These are phyloP conservation scores for Dolichopus griseipennis DNA, from an alignment of 2,888 invertebrate genomes.

Conservation along the genomic window DNA sequence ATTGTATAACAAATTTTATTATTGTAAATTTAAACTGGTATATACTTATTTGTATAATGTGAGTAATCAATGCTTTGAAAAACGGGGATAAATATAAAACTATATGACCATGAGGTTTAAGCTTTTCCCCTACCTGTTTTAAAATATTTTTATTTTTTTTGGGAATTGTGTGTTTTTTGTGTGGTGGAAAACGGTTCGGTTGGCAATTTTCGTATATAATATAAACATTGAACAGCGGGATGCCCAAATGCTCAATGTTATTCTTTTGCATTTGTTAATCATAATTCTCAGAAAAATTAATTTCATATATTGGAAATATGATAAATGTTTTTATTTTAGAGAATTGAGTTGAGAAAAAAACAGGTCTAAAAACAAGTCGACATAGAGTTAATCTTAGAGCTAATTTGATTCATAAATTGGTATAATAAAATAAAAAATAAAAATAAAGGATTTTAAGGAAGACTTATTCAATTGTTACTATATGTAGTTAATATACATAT, in stretches of 20 bases:
- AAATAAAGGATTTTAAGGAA: not conserved
- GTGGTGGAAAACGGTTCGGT: not conserved
- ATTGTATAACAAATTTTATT: too few relatives aligned
- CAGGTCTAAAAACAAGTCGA: too few relatives aligned
- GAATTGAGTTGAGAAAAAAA: too few relatives aligned
- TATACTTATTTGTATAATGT: too few relatives aligned
- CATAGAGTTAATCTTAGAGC: not conserved
- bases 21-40: too few relatives aligned
- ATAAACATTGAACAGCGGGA: constrained; percentile 24
- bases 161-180: too few relatives aligned
- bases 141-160: too few relatives aligned
- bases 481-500: too few relatives aligned
- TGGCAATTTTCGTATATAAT: not conserved
- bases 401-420: constrained; percentile 1
- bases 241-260: constrained; percentile 17
- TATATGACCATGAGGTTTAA: too few relatives aligned
- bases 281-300: constrained; percentile 12
- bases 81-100: too few relatives aligned
- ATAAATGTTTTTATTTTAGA: not conserved
- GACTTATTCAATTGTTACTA: not conserved
- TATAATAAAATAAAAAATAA: not conserved
- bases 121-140: too few relatives aligned
- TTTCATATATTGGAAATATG: not conserved
- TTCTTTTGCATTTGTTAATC: not conserved
- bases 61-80: too few relatives aligned